Base-by-base conservation (phyloP, 2,888 invertebrate species). In the Lobophora halterata region DNA sequence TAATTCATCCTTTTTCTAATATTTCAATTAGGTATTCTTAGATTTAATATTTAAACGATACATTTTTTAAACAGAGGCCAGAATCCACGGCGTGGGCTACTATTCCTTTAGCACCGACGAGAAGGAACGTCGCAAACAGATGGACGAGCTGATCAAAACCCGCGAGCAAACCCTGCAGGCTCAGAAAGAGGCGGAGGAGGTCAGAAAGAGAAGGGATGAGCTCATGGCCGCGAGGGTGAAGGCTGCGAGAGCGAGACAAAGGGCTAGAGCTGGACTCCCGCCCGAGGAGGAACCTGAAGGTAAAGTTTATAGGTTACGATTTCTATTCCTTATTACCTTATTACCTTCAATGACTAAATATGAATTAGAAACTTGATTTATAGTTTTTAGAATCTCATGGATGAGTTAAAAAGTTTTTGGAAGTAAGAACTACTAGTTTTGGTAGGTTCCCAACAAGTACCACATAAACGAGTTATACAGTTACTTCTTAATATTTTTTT, bases 21-120 rank as follows among this genome's bases (percentile, higher is more conserved):
- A n/a, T n/a, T n/a, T n/a, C n/a, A n/a, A n/a, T n/a, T n/a, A n/a
- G n/a, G n/a, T 28, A n/a, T 20, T 13, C 17, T 11, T 5, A 6
- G n/a, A 12, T 19, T 14, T 8, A 14, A 1, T 14, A 14, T 7
- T 24, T 5, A 14, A n/a, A 12, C 3, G 6, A 24, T 11, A 12
- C 12, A 1, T 11, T 1, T 16, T 8, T n/a, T n/a, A 44, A 53
- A 2, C 75, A 92, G 98, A 98, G 91, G 95, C 97, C 0, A 90
- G 98, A 45, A 90, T 93, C 5, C 97, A 98, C 68, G 98, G 98
- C 63, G 96, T 96, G 8, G 96, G 95, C 3, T 98, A 96, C 79
- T 98, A 93, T 78, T 91, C 93, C 10, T 97, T 98, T 75, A 95
- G 97, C 6, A 94, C 93, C 24, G 95, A 97, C 58, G 96, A 96